Conservation (phyloP, 2,888 invertebrate genomes). For the Drosophila borborema region DNA sequence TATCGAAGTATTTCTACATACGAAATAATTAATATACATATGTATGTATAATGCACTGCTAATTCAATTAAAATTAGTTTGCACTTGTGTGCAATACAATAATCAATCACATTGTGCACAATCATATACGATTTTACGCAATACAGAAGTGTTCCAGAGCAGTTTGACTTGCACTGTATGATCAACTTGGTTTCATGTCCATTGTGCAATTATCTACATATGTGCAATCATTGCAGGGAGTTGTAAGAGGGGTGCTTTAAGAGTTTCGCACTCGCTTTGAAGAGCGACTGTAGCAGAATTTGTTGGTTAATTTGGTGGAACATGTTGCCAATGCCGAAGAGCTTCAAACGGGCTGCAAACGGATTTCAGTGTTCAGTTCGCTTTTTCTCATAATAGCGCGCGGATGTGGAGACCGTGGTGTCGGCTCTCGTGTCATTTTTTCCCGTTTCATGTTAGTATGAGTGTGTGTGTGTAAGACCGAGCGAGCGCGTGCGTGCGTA, state of each 20-base stretch:
- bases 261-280: conserved; percentile 7
- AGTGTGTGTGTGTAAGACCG: conserved; percentile 14
- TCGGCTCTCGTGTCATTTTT: conserved; percentile 40
- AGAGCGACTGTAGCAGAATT: conserved; percentile 1
- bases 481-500: conserved; percentile 34
- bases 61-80: not conserved
- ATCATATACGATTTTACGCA: not conserved
- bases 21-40: not conserved
- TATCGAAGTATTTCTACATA: not conserved
- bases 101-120: not conserved
- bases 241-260: conserved; percentile 13
- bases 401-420: conserved; percentile 46
- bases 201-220: conserved; percentile 21
- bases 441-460: conserved; percentile 42
- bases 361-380: conserved; percentile 50
- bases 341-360: conserved; percentile 38
- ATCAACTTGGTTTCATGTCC: conserved; percentile 9
- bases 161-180: conserved; percentile 10
- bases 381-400: conserved; percentile 56
- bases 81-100: not conserved
- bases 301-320: conserved; percentile 19
- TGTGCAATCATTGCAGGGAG: not conserved
- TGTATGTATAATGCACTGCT: not conserved
- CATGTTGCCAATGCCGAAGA: conserved; percentile 55
- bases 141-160: not conserved